These are phyloP conservation scores for Danio tinwini DNA, from an alignment of 2,797 vertebrate genomes.

Conservation along the genomic window DNA sequence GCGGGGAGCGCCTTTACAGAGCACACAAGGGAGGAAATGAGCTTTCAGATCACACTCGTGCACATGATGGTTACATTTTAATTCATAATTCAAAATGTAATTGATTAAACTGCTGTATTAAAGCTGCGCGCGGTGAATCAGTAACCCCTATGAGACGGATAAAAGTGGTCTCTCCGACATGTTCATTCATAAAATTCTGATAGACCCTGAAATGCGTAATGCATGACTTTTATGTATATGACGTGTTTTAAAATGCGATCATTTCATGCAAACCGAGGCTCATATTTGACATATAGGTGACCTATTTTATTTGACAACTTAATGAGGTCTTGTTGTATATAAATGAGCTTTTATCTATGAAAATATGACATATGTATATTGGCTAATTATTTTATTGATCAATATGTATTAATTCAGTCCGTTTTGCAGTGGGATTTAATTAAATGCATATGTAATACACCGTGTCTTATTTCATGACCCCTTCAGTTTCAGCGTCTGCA, in stretches of 20 bases:
- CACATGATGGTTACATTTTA: neutral
- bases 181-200: slow-evolving; percentile 70
- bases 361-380: neutral
- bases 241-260: neutral
- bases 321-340: neutral
- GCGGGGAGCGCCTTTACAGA: slow-evolving; percentile 61
- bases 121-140: neutral
- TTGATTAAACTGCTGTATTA: neutral
- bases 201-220: slow-evolving; percentile 26
- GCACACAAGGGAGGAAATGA: slow-evolving; percentile 14
- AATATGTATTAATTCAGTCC: neutral
- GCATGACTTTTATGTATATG: neutral
- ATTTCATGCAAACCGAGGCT: neutral
- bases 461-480: neutral
- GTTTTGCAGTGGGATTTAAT: neutral
- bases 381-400: neutral
- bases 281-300: neutral
- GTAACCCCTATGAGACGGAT: neutral
- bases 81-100: neutral
- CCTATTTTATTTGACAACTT: neutral
- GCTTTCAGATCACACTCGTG: neutral
- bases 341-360: too few species aligned
- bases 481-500: slow-evolving; percentile 16
- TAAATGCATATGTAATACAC: neutral
- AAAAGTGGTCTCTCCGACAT: slow-evolving; percentile 51